Percentiles rank a stretch among this genome's conserved stretches.
Conservation (phyloP, 64 coral and sea anemone genomes). For the Dendrophyllia cribrosa region DNA sequence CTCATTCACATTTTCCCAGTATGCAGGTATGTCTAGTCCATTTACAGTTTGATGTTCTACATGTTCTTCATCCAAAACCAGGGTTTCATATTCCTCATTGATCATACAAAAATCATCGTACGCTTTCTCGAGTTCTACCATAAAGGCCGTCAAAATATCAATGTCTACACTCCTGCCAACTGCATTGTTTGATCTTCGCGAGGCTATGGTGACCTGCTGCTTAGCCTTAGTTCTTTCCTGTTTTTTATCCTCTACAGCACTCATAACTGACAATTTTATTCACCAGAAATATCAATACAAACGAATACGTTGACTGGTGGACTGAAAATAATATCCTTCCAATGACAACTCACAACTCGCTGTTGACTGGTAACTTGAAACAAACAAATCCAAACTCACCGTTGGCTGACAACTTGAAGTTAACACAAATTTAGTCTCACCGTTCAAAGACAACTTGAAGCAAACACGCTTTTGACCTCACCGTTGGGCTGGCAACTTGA, state of each 20-base stretch:
- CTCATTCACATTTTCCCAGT: slow-evolving; percentile 64
- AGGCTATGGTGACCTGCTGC: slow-evolving; percentile 37
- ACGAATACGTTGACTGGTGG: too few species aligned
- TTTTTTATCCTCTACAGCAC: slow-evolving; percentile 15
- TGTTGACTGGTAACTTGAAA: too few species aligned
- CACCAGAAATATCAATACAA: neutral
- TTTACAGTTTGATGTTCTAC: slow-evolving; percentile 64
- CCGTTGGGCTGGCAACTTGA: too few species aligned
- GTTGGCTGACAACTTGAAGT: too few species aligned
- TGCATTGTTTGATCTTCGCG: slow-evolving; percentile 22
- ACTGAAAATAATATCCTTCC: too few species aligned
- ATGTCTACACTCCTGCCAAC: slow-evolving; percentile 26
- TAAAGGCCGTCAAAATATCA: slow-evolving; percentile 62
- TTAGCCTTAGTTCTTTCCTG: slow-evolving; percentile 55
- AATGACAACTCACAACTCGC: too few species aligned
- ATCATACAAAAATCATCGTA: slow-evolving; percentile 68
- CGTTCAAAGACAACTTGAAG: too few species aligned
- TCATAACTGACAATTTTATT: neutral
- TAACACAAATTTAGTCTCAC: too few species aligned
- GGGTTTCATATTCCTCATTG: slow-evolving; percentile 64
- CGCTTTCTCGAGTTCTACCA: slow-evolving; percentile 67
- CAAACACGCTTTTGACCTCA: too few species aligned
- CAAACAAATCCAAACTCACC: too few species aligned
- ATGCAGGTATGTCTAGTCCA: slow-evolving; percentile 47
- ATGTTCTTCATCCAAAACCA: slow-evolving; percentile 42